These are phyloP conservation scores for Trichomycterus rosablanca DNA, from an alignment of 2,113 vertebrate species.

Conservation along the genomic window DNA sequence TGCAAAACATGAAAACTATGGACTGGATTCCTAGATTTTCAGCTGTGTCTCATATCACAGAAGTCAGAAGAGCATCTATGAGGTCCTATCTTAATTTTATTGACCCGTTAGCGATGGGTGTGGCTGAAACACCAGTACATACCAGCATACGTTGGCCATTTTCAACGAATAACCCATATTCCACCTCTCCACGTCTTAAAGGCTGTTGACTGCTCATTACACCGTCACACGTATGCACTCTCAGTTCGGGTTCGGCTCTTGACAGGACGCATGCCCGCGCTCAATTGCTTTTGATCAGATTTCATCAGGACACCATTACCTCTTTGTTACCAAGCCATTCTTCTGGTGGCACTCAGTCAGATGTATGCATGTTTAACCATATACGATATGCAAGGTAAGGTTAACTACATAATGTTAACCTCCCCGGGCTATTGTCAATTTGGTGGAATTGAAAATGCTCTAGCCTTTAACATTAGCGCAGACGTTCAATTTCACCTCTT, in stretches of 20 bases:
- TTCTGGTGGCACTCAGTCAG: constrained; percentile 24
- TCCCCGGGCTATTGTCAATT: constrained; percentile 41
- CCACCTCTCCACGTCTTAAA: constrained; percentile 26
- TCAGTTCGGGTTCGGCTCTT: constrained; percentile 44
- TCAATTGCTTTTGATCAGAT: constrained; percentile 50
- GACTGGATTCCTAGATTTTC: too few species aligned
- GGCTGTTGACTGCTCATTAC: constrained; percentile 41
- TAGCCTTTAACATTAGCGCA: constrained; percentile 36
- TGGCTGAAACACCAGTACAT: too few species aligned
- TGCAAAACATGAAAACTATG: too few species aligned
- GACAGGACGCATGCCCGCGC: constrained; percentile 39
- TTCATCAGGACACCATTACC: constrained; percentile 35
- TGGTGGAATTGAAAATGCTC: constrained; percentile 33
- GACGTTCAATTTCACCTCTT: constrained; percentile 29
- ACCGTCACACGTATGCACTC: constrained; percentile 10
- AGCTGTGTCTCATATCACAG: too few species aligned
- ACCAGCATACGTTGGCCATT: too few species aligned
- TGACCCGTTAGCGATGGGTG: too few species aligned
- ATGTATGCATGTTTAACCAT: constrained; percentile 48
- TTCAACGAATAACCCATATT: too few species aligned
- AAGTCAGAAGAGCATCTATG: too few species aligned
- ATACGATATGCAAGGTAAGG: constrained; percentile 38
- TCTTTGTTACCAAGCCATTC: constrained; percentile 29
- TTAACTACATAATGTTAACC: constrained; percentile 48
- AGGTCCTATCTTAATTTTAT: too few species aligned